These are phyloP conservation scores for Cheilosia grossa DNA, from an alignment of 2,888 invertebrate genomes.

Conservation along the genomic window DNA sequence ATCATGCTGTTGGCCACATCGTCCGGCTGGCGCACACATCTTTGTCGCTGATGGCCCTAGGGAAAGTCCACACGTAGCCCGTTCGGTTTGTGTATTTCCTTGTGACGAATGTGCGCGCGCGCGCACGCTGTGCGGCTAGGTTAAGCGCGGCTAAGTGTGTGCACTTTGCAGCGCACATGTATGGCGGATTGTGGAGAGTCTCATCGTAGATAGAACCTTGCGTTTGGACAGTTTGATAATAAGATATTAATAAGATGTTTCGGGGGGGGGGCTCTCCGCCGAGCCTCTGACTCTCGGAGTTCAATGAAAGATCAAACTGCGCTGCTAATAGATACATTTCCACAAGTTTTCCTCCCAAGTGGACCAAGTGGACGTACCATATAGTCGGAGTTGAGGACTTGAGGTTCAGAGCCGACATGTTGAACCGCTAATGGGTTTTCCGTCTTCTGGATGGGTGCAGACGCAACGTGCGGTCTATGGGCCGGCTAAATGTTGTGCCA, in stretches of 20 bases:
- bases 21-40: conserved; percentile 46
- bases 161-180: conserved; percentile 23
- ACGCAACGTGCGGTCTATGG: conserved; percentile 50
- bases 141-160: conserved; percentile 35
- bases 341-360: conserved; percentile 42
- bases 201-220: conserved; percentile 29
- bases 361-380: neutral
- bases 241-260: conserved; percentile 65
- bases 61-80: conserved; percentile 11
- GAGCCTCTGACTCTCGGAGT: conserved; percentile 12
- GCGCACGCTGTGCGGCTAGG: conserved; percentile 58
- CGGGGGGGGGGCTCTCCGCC: conserved; percentile 11
- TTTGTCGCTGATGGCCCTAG: conserved; percentile 37
- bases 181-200: conserved; percentile 18
- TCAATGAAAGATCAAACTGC: conserved; percentile 69
- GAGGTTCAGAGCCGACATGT: conserved; percentile 49
- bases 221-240: conserved; percentile 62
- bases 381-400: conserved; percentile 9
- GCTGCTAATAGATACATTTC: conserved; percentile 70
- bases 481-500: conserved; percentile 1
- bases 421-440: conserved; percentile 56
- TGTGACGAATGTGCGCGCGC: conserved; percentile 39
- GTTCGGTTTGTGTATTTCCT: conserved; percentile 11
- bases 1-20: conserved; percentile 62
- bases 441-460: conserved; percentile 46